These are phyloP conservation scores for Picus viridis DNA, from an alignment of 2,797 vertebrate species.

Conservation along the genomic window DNA sequence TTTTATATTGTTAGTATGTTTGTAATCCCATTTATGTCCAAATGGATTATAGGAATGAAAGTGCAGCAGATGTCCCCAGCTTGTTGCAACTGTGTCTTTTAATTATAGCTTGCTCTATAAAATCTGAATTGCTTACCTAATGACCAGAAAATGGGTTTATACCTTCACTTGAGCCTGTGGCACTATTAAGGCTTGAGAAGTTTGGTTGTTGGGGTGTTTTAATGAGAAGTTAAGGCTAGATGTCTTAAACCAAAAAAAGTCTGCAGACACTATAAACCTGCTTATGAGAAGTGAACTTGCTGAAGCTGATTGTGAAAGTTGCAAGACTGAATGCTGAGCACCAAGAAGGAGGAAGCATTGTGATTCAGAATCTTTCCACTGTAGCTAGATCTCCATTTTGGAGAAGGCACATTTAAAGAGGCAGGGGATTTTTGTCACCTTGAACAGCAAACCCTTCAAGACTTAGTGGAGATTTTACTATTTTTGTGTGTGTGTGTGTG, in stretches of 20 bases:
- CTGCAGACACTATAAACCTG: neutral
- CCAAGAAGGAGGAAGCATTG: slow-evolving; percentile 16
- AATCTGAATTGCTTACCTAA: neutral
- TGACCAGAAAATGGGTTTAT: neutral
- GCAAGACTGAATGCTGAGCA: neutral
- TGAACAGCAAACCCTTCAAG: neutral
- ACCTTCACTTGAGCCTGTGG: neutral
- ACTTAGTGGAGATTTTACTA: neutral
- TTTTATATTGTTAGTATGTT: slow-evolving; percentile 50
- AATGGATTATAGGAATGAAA: slow-evolving; percentile 66
- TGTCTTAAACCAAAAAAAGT: neutral
- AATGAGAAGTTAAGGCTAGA: neutral
- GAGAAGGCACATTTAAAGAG: neutral
- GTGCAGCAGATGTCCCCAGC: slow-evolving; percentile 45
- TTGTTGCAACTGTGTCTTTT: neutral
- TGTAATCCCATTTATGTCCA: slow-evolving; percentile 61
- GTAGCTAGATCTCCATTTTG: slow-evolving; percentile 49
- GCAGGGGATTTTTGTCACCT: rapidly evolving
- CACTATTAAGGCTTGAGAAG: neutral
- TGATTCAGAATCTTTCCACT: slow-evolving; percentile 12
- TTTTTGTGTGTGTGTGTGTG: too few relatives aligned
- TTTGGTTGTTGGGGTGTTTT: neutral
- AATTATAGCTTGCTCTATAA: slow-evolving; percentile 10
- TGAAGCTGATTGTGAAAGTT: slow-evolving; percentile 37
- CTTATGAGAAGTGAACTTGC: neutral